phyloP scores from a whole-genome alignment of 2,888 invertebrate species.

The Stramonita haemastoma region DNA sequence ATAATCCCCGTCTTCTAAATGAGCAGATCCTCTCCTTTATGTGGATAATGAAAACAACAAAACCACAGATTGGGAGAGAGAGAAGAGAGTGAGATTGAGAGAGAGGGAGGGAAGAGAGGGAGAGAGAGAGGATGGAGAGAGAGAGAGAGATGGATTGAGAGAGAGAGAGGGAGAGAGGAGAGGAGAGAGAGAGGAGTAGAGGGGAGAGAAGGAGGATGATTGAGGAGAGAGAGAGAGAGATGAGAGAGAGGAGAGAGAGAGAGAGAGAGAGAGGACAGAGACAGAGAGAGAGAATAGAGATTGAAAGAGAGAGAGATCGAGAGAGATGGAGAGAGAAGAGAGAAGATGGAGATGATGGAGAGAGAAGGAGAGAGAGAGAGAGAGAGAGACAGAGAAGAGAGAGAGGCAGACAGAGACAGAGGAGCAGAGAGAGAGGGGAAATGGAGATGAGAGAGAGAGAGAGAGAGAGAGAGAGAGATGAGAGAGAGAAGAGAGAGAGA shows the following conservation, averaged over 20 bases:
- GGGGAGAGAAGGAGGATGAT: background rate
- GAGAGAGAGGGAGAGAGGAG: background rate
- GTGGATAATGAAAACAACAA: too few relatives aligned
- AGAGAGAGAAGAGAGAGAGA: background rate
- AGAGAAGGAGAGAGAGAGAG: too few relatives aligned
- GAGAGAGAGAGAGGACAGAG: background rate
- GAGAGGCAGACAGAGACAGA: background rate
- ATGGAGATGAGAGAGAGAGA: background rate
- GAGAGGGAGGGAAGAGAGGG: background rate
- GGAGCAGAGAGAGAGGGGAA: conserved; percentile 5
- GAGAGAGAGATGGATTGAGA: background rate
- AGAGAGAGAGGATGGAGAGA: background rate
- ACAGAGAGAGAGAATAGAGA: background rate
- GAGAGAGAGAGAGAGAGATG: background rate
- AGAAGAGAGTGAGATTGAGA: conserved; percentile 1
- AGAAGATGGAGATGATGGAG: too few relatives aligned
- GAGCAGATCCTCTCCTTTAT: too few relatives aligned
- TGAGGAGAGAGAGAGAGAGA: too few relatives aligned
- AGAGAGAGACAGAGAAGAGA: conserved; percentile 24
- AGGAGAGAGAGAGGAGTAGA: too few relatives aligned
- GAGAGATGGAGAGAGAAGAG: too few relatives aligned
- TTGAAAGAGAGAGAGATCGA: background rate
- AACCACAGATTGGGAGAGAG: background rate
- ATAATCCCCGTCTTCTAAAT: too few relatives aligned
- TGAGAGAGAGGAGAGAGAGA: too few relatives aligned